Percentiles rank a stretch among this genome's conserved stretches.
Evolutionary conservation across 1,140 invertebrate genomes (phyloP).

Genomic region (Drosophila biarmipes): DNA sequence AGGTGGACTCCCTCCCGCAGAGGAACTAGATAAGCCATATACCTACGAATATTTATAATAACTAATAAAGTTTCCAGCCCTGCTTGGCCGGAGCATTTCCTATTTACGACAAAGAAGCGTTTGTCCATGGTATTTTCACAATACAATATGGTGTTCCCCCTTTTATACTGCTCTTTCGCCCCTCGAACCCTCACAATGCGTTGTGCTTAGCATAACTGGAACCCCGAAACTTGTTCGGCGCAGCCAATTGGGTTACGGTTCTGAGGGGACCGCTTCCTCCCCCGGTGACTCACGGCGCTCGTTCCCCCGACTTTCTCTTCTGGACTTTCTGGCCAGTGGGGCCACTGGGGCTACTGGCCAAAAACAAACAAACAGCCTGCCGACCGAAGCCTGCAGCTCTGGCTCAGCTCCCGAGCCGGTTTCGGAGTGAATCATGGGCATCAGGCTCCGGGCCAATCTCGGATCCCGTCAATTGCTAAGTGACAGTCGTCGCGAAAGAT

Average conservation of each 20-base stretch:
- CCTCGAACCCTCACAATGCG: not conserved
- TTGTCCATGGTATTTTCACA: not conserved
- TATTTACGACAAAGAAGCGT: constrained; percentile 11
- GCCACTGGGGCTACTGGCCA: constrained; percentile 10
- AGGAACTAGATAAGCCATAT: constrained; percentile 3
- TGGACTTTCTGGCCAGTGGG: constrained; percentile 2
- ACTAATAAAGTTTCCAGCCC: constrained; percentile 6
- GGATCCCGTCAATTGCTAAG: constrained; percentile 10
- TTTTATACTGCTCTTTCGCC: not conserved
- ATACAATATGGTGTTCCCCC: not conserved
- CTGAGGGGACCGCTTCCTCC: not conserved
- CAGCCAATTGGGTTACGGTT: constrained; percentile 18
- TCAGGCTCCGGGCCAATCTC: not conserved
- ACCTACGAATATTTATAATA: constrained; percentile 10
- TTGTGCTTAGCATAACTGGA: constrained; percentile 3
- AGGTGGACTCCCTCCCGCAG: constrained; percentile 19
- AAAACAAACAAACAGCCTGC: constrained; percentile 27
- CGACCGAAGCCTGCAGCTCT: constrained; percentile 6
- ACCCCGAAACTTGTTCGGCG: constrained; percentile 8
- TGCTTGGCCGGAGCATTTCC: constrained; percentile 4
- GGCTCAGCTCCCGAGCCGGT: constrained; percentile 10
- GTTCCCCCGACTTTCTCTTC: constrained; percentile 34
- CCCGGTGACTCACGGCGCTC: constrained; percentile 10
- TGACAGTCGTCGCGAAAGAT: constrained; percentile 4
- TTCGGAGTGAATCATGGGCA: constrained; percentile 2